Evolutionary conservation across 2,113 vertebrate species (phyloP).

Genomic region (Cygnus buccinator): DNA sequence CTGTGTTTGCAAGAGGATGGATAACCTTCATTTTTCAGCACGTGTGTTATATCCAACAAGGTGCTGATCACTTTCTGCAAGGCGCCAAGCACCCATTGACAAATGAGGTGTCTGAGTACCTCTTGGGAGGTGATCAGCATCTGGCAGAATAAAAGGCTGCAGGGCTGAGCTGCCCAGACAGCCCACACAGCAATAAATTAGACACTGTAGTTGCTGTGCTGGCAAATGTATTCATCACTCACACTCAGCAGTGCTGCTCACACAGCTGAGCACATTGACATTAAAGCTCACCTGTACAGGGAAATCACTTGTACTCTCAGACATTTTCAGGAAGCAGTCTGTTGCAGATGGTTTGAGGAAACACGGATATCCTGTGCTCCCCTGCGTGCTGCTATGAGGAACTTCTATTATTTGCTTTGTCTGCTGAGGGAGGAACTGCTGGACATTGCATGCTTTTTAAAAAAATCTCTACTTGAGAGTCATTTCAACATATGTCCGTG

Average conservation of each 20-base stretch:
- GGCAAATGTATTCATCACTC: neutral
- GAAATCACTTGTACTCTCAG: neutral
- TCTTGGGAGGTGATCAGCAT: constrained; percentile 24
- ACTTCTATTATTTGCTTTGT: neutral
- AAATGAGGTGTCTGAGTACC: neutral
- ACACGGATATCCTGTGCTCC: neutral
- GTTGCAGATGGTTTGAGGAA: neutral
- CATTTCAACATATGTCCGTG: neutral
- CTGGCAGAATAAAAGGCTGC: constrained; percentile 17
- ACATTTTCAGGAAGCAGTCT: neutral
- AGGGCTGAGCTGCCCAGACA: neutral
- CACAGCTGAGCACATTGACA: neutral
- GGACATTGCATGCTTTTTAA: neutral
- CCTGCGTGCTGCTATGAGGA: neutral
- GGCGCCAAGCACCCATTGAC: neutral
- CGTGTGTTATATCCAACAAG: neutral
- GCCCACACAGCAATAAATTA: constrained; percentile 18
- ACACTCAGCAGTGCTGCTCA: neutral
- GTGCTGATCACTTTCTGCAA: neutral
- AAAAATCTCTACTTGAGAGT: neutral
- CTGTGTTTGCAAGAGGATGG: neutral
- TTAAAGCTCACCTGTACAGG: neutral
- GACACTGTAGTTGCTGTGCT: neutral
- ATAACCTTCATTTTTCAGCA: neutral
- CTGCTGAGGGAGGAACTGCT: neutral